Evolutionary conservation across 2,797 vertebrate species (phyloP).

Genomic region (Florisuga fusca): DNA sequence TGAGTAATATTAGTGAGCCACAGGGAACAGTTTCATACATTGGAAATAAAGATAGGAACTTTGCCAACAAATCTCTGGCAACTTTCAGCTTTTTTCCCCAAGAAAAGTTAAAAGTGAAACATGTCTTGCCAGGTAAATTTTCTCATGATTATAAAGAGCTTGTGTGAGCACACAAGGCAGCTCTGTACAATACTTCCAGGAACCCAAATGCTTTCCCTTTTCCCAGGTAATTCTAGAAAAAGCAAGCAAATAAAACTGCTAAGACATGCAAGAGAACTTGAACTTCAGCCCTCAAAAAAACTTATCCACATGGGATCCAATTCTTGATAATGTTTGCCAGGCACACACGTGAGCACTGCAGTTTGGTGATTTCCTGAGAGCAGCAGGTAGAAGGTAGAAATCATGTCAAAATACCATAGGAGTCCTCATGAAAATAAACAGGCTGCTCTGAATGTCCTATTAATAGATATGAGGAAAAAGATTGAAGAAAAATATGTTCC

Average conservation of each 20-base stretch:
- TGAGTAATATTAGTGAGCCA: neutral
- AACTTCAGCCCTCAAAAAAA: neutral
- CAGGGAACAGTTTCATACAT: neutral
- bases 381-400: neutral
- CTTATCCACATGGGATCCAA: neutral
- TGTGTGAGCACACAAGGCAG: neutral
- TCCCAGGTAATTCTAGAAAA: neutral
- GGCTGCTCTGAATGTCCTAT: neutral
- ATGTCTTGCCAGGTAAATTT: neutral
- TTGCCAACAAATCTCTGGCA: neutral
- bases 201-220: neutral
- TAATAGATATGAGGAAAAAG: neutral
- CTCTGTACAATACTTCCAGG: neutral
- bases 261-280: neutral
- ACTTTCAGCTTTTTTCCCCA: neutral
- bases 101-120: neutral
- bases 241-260: neutral
- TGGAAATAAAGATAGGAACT: neutral
- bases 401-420: neutral
- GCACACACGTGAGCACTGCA: neutral
- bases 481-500: neutral
- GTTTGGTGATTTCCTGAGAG: neutral
- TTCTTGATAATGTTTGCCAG: neutral
- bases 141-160: neutral
- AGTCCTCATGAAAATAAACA: constrained; percentile 17